Percentiles rank a stretch among this genome's conserved stretches.
phyloP scores from a whole-genome alignment of 2,888 invertebrate genomes.

The Helleia helle region DNA sequence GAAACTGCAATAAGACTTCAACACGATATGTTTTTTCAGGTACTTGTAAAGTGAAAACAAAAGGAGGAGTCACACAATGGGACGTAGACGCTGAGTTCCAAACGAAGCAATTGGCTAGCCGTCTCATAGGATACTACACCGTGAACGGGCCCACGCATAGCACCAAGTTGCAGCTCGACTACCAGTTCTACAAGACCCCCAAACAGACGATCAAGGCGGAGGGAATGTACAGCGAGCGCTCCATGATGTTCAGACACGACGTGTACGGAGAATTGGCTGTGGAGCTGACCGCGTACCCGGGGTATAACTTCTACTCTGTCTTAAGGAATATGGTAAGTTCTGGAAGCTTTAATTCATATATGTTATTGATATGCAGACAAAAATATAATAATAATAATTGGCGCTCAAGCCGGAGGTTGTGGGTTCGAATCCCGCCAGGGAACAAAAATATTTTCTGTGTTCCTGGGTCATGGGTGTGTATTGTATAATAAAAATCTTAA shows the following conservation, averaged over 20 bases:
- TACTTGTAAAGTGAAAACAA: conserved; percentile 49
- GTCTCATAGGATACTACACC: conserved; percentile 82
- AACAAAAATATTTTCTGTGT: too few relatives aligned
- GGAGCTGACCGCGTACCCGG: conserved; percentile 84
- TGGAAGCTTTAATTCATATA: background rate
- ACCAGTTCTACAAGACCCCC: conserved; percentile 75
- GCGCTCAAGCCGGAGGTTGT: too few relatives aligned
- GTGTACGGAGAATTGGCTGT: conserved; percentile 79
- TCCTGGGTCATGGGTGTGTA: too few relatives aligned
- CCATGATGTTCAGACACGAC: conserved; percentile 72
- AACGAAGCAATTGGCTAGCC: conserved; percentile 83
- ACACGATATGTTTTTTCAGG: conserved; percentile 27
- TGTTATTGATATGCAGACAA: too few relatives aligned
- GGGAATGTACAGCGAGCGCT: conserved; percentile 66
- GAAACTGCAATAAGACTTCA: too few relatives aligned
- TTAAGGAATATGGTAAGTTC: conserved; percentile 76
- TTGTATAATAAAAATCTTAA: too few relatives aligned
- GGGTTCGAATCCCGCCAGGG: too few relatives aligned
- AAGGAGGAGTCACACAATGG: conserved; percentile 80
- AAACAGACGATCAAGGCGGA: conserved; percentile 71
- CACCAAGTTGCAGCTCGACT: conserved; percentile 77
- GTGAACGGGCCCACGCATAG: conserved; percentile 66
- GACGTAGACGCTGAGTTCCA: conserved; percentile 84
- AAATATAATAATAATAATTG: too few relatives aligned
- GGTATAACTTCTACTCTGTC: conserved; percentile 79